Evolutionary conservation across 2,113 vertebrate genomes (phyloP).

Genomic region (Beaufortia kweichowensis): DNA sequence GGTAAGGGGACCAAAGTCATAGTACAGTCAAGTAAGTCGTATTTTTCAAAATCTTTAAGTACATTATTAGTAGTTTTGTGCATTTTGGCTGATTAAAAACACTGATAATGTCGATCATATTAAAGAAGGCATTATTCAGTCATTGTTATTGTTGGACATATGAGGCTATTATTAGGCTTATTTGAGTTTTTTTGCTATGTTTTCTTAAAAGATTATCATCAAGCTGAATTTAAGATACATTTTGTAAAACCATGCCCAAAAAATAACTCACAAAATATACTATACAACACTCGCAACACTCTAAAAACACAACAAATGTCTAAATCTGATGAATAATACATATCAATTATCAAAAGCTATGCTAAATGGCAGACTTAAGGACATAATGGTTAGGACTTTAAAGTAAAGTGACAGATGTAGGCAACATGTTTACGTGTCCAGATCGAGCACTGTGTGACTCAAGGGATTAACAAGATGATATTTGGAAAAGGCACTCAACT

Average conservation of each 20-base stretch:
- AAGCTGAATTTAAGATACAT: neutral
- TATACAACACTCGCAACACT: too few species aligned
- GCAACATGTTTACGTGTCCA: neutral
- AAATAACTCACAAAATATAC: too few species aligned
- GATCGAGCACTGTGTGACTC: conserved; percentile 45
- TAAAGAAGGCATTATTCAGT: too few species aligned
- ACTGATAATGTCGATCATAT: too few species aligned
- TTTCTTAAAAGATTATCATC: neutral
- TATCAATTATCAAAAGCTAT: neutral
- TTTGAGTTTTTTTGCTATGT: too few species aligned
- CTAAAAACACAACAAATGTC: neutral
- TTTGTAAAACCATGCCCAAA: neutral
- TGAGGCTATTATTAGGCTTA: too few species aligned
- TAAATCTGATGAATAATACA: neutral
- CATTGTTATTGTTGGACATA: too few species aligned
- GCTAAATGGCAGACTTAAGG: too few species aligned
- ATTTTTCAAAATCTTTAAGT: neutral
- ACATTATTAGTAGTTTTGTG: too few species aligned
- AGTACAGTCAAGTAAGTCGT: conserved; percentile 20
- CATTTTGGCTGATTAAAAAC: too few species aligned
- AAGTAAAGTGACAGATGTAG: neutral
- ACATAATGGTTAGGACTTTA: neutral
- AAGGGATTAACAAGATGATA: conserved; percentile 10
- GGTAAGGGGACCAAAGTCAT: neutral
- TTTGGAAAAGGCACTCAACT: conserved; percentile 34